Evolutionary conservation across 2,113 vertebrate genomes (phyloP).

Genomic region (Chaetops frenatus): DNA sequence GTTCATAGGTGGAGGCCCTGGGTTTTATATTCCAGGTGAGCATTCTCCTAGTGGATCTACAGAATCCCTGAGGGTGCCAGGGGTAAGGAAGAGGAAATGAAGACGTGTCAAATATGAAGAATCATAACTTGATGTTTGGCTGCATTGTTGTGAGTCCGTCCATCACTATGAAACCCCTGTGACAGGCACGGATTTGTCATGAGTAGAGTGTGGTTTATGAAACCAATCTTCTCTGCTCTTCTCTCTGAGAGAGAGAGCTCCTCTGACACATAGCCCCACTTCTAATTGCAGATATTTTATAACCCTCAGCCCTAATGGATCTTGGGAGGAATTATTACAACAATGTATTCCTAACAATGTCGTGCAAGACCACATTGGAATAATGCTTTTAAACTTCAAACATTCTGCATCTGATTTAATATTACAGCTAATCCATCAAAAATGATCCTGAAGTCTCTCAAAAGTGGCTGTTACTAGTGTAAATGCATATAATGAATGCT

Average conservation of each 20-base stretch:
- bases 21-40: neutral
- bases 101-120: neutral
- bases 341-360: neutral
- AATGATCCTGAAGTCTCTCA: neutral
- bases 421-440: slow-evolving; percentile 33
- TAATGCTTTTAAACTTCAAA: neutral
- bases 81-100: slow-evolving; percentile 10
- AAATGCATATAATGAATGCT: neutral
- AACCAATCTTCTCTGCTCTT: neutral
- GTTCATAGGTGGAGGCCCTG: neutral
- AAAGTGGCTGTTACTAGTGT: neutral
- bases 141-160: neutral
- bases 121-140: neutral
- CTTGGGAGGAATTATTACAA: neutral
- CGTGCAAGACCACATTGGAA: neutral
- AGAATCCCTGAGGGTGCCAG: neutral
- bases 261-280: neutral
- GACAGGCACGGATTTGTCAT: neutral
- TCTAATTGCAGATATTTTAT: neutral
- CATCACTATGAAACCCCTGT: neutral
- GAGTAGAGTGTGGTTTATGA: neutral
- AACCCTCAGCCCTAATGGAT: neutral
- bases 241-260: neutral
- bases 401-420: neutral
- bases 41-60: neutral